These are phyloP conservation scores for Sapayoa aenigma DNA, from an alignment of 2,113 vertebrate species.

Conservation along the genomic window DNA sequence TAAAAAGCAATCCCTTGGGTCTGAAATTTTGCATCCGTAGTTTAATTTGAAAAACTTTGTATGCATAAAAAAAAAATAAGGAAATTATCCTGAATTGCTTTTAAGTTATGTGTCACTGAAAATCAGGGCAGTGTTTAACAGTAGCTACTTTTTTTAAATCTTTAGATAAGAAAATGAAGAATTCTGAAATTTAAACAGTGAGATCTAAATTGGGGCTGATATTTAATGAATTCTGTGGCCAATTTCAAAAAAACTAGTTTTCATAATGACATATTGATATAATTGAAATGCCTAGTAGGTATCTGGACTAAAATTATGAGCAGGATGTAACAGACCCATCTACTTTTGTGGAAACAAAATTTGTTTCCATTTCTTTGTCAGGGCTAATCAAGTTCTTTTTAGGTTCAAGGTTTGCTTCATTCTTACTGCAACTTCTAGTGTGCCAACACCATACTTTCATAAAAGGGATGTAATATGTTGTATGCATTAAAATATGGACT, in stretches of 20 bases:
- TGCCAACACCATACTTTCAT: not conserved
- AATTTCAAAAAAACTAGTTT: constrained; percentile 21
- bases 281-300: constrained; percentile 23
- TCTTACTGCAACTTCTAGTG: not conserved
- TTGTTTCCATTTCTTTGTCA: constrained; percentile 23
- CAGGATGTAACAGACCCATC: not conserved
- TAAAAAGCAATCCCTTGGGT: not conserved
- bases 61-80: not conserved
- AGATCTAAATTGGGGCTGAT: not conserved
- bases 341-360: not conserved
- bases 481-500: not conserved
- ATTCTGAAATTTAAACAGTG: not conserved
- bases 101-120: not conserved
- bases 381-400: not conserved
- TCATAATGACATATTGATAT: not conserved
- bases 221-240: not conserved
- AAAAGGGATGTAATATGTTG: not conserved
- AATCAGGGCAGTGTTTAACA: not conserved
- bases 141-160: not conserved
- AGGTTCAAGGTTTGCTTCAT: not conserved
- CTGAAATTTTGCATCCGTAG: not conserved
- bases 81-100: not conserved
- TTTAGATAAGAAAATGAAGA: not conserved
- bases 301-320: constrained; percentile 14
- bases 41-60: not conserved